These are phyloP conservation scores for Mythimna pallens DNA, from an alignment of 2,888 invertebrate genomes.

Conservation along the genomic window DNA sequence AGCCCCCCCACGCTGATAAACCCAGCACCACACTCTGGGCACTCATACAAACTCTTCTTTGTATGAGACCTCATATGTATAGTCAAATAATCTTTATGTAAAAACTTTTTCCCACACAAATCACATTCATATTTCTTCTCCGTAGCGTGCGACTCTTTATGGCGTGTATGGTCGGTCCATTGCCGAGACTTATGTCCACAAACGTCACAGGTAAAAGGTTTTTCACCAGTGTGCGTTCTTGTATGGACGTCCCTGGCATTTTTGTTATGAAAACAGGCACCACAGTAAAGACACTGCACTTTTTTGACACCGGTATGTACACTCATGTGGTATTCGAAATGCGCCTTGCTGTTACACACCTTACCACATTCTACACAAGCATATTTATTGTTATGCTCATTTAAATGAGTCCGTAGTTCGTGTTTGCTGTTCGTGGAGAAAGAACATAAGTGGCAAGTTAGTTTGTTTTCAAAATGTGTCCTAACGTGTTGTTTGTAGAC, in stretches of 20 bases:
- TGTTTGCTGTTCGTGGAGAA: conserved; percentile 1
- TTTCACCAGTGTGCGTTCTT: conserved; percentile 61
- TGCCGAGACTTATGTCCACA: conserved; percentile 56
- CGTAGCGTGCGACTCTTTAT: conserved; percentile 49
- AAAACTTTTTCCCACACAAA: conserved; percentile 62
- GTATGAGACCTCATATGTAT: conserved; percentile 62
- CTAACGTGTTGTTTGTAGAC: conserved; percentile 58
- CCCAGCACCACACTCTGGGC: conserved; percentile 46
- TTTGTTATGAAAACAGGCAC: conserved; percentile 55
- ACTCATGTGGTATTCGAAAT: conserved; percentile 59
- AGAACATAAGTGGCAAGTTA: conserved; percentile 48
- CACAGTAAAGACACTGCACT: conserved; percentile 71
- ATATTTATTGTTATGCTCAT: conserved; percentile 16
- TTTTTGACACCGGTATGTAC: conserved; percentile 67
- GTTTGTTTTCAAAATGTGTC: conserved; percentile 58
- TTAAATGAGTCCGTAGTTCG: conserved; percentile 22
- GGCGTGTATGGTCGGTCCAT: conserved; percentile 24
- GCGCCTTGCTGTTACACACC: not conserved
- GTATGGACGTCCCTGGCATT: conserved; percentile 52
- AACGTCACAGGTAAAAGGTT: conserved; percentile 58
- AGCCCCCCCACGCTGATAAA: conserved; percentile 3
- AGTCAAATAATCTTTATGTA: conserved; percentile 26
- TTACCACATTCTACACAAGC: conserved; percentile 53
- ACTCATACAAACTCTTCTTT: conserved; percentile 50
- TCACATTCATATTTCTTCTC: conserved; percentile 58